Percentiles rank a stretch among this genome's conserved stretches.
These are phyloP conservation scores for Proterorhinus semilunaris DNA, from an alignment of 2,113 vertebrate genomes.

Conservation along the genomic window DNA sequence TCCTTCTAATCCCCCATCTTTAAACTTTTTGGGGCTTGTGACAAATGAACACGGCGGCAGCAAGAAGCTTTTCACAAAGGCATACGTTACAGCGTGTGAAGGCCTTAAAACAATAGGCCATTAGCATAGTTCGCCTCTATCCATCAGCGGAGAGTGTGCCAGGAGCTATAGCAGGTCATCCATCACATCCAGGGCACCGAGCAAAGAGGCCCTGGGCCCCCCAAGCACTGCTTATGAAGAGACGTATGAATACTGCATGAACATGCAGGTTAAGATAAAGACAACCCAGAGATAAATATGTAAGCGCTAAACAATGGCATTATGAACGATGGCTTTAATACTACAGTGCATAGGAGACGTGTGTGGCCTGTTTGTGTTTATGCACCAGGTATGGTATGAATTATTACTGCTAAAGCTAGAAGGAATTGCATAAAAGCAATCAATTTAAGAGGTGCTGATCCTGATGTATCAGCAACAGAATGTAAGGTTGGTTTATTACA, in stretches of 20 bases:
- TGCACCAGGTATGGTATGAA: constrained; percentile 20
- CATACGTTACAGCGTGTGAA: constrained; percentile 54
- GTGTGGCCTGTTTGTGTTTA: constrained; percentile 31
- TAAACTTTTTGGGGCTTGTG: constrained; percentile 46
- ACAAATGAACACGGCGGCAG: constrained; percentile 60
- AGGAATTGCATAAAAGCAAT: constrained; percentile 20
- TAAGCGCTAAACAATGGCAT: constrained; percentile 37
- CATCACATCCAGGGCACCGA: constrained; percentile 56
- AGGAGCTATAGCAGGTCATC: constrained; percentile 51
- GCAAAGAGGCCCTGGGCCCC: constrained; percentile 34
- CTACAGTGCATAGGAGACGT: constrained; percentile 29
- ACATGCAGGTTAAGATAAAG: constrained; percentile 40
- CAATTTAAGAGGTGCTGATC: neutral
- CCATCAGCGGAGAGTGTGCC: constrained; percentile 52
- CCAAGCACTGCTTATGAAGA: constrained; percentile 45
- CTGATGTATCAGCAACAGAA: too few relatives aligned
- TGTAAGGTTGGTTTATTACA: too few relatives aligned
- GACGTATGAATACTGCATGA: constrained; percentile 50
- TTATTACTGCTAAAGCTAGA: constrained; percentile 12
- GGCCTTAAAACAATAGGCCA: constrained; percentile 66
- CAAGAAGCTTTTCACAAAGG: constrained; percentile 49
- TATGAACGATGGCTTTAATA: constrained; percentile 59
- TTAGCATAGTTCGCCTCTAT: constrained; percentile 63
- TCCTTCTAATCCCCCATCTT: constrained; percentile 41
- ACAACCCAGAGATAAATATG: constrained; percentile 43